phyloP scores from a whole-genome alignment of 2,113 vertebrate species.

The Syngnathus floridae region DNA sequence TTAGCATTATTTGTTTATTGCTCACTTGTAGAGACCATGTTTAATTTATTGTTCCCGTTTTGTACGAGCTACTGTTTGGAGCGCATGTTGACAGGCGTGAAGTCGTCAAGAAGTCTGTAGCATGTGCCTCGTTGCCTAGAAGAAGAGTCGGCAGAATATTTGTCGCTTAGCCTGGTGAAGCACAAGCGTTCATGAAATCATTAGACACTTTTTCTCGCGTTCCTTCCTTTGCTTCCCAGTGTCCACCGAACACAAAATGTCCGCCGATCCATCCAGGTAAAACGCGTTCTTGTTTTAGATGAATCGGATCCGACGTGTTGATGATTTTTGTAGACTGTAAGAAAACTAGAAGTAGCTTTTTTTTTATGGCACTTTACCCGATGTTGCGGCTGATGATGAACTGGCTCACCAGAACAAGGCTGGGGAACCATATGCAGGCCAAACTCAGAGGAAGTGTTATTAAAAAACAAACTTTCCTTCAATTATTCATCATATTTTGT shows the following conservation, averaged over 20 bases:
- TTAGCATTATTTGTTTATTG: slow-evolving; percentile 65
- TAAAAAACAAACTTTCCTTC: background rate
- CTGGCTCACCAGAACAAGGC: background rate
- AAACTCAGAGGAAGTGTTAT: background rate
- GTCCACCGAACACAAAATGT: slow-evolving; percentile 54
- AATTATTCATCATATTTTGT: background rate
- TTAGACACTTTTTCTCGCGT: background rate
- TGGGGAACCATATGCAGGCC: background rate
- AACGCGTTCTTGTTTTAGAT: background rate
- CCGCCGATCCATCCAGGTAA: slow-evolving; percentile 40
- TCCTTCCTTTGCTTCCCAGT: background rate
- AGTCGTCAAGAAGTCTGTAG: slow-evolving; percentile 16
- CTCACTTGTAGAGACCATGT: slow-evolving; percentile 52
- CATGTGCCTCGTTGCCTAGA: background rate
- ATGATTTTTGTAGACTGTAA: slow-evolving; percentile 9
- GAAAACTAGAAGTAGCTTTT: slow-evolving; percentile 26
- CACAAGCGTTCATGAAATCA: slow-evolving; percentile 35
- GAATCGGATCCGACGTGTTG: background rate
- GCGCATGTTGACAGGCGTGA: slow-evolving; percentile 57
- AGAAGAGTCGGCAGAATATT: background rate
- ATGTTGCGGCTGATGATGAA: slow-evolving; percentile 38
- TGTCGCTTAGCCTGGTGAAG: slow-evolving; percentile 23
- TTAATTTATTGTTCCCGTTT: slow-evolving; percentile 70
- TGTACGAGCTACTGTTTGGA: slow-evolving; percentile 61
- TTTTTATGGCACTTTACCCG: slow-evolving; percentile 63